Conservation (phyloP, 2,113 vertebrate species). For the Protobothrops mucrosquamatus region DNA sequence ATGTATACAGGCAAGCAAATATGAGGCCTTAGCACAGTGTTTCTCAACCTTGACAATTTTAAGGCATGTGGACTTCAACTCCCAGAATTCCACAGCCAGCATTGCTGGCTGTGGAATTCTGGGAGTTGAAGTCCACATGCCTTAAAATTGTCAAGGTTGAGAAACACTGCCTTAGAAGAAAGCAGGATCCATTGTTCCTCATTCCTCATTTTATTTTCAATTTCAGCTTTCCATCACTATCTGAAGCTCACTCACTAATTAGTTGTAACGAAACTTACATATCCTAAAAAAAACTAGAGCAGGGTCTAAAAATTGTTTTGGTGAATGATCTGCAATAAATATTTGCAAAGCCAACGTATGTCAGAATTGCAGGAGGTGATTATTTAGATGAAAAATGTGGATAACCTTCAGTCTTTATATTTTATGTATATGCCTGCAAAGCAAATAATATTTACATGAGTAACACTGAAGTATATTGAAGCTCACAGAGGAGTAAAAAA, state of each 20-base stretch:
- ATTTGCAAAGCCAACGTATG: not conserved
- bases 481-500: not conserved
- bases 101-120: no score
- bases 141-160: no score
- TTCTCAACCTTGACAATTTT: no score
- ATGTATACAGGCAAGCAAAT: conserved; percentile 14
- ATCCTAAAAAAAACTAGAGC: not conserved
- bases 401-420: not conserved
- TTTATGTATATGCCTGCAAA: conserved; percentile 7
- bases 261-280: not conserved
- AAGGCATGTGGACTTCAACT: no score
- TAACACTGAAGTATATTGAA: not conserved
- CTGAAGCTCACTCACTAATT: not conserved
- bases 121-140: no score
- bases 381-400: not conserved
- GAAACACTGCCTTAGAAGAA: not conserved
- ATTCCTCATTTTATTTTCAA: not conserved
- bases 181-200: not conserved
- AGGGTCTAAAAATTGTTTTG: not conserved
- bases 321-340: not conserved
- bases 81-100: no score
- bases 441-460: not conserved
- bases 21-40: no score
- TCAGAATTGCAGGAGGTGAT: not conserved
- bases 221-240: not conserved